Base-by-base conservation (phyloP, 2,888 invertebrate species). In the Trachelus iudaicus region DNA sequence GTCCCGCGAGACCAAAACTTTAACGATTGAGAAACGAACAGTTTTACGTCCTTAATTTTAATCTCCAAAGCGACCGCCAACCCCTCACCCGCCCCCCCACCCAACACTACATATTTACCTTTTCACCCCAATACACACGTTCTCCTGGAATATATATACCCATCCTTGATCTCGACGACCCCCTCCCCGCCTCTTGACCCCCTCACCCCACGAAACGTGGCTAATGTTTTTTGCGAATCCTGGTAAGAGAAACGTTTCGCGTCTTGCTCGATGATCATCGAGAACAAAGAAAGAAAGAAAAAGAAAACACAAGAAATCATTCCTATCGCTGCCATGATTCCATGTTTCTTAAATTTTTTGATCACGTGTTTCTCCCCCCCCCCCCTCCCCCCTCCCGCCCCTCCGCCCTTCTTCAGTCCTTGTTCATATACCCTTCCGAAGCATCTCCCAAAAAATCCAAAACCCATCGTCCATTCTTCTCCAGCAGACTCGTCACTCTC, bases 1-100 rank as follows among this genome's bases (percentile, higher is more conserved):
- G 56, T 56, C 56, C 56, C 85, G 86, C 86, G 85, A 87, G 87
- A 89, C 87, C 86, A 89, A 89, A 56, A 56, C 56, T 56, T 56
- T 56, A 56, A 56, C 31, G 23, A 75, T 33, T 33, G 4, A 30
- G 68, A 69, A 68, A 75, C 69, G 69, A 75, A 31, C 75, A 68
- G 31, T 75, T 75, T 69, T 12, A 68, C 33, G n/a, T 75, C 56
- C 56, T 23, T 56, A 56, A 56, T 56, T 23, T 56, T 56, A 56
- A 56, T 56, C 56, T 56, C 56, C 56, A 56, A 56, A 56, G 56
- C 56, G 56, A 56, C 56, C 56, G 56, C 56, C 56, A 23, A 15
- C 23, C 23, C 9, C 6, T 15, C 40, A 4, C 13, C 13, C 1
- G 13, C 4, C 13, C 35, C 35, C 35, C 37, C 13, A 12, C 37